Conservation (phyloP, 2,888 invertebrate genomes). For the Tetanocera ferruginea region DNA sequence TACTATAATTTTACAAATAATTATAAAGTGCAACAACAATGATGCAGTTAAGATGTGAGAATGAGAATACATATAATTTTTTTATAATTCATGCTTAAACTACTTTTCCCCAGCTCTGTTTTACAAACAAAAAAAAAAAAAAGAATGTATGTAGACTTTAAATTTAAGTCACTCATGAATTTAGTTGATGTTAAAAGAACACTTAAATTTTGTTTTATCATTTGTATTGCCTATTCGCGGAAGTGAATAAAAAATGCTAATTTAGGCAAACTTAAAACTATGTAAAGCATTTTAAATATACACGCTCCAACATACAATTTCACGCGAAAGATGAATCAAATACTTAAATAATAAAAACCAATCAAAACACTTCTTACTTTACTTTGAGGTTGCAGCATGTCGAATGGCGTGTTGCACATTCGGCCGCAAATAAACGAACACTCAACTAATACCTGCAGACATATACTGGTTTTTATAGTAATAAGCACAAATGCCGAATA, state of each 20-base stretch:
- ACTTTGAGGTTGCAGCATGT: constrained; percentile 51
- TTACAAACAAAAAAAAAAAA: not conserved
- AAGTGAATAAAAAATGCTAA: not conserved
- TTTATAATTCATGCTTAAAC: not conserved
- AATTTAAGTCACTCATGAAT: not conserved
- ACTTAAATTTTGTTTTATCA: not conserved
- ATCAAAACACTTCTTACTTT: constrained; percentile 52
- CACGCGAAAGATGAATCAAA: not conserved
- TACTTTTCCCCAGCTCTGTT: not conserved
- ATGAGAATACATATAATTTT: not conserved
- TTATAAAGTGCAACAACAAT: not conserved
- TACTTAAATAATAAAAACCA: constrained; percentile 56
- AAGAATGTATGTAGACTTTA: not conserved
- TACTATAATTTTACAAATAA: not conserved
- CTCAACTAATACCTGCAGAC: constrained; percentile 68
- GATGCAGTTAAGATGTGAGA: not conserved
- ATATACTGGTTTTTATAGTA: constrained; percentile 69
- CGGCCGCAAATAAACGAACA: constrained; percentile 53
- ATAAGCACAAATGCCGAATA: constrained; percentile 69
- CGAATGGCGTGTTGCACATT: constrained; percentile 49
- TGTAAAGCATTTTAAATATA: constrained; percentile 2
- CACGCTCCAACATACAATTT: no score
- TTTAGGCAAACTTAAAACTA: constrained; percentile 7
- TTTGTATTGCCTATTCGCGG: not conserved
- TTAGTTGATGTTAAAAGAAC: constrained; percentile 6